Evolutionary conservation across 2,888 invertebrate species (phyloP).

Genomic region (Uloborus plumipes): DNA sequence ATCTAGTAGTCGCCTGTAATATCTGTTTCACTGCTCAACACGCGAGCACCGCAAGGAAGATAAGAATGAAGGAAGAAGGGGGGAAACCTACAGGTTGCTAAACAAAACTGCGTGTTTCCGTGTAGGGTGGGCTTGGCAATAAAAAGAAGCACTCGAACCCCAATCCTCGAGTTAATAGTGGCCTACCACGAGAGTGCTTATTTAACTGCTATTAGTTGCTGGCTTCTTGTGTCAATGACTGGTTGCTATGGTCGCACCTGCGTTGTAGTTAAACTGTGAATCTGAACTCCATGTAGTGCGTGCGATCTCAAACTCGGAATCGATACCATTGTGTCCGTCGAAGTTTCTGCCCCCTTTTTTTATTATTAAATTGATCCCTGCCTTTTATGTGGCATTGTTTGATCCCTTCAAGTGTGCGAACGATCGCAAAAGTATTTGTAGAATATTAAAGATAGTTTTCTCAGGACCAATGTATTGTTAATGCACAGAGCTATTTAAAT

Average conservation of each 20-base stretch:
- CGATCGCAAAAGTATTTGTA: too few species aligned
- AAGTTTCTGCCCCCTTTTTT: conserved; percentile 4
- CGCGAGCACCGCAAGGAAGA: too few species aligned
- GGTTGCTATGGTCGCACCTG: conserved; percentile 49
- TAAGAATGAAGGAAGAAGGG: too few species aligned
- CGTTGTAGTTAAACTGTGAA: conserved; percentile 4
- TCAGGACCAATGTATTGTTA: too few species aligned
- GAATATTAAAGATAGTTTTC: too few species aligned
- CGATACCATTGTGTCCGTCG: background rate
- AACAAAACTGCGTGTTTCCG: conserved; percentile 38
- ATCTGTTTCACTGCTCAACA: too few species aligned
- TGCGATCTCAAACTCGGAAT: conserved; percentile 1
- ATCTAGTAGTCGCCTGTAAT: too few species aligned
- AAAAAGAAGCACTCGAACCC: conserved; percentile 16
- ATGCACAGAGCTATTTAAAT: too few species aligned
- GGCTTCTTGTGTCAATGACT: conserved; percentile 30
- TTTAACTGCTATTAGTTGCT: conserved; percentile 51
- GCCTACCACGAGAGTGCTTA: conserved; percentile 46
- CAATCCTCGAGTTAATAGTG: conserved; percentile 45
- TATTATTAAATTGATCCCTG: background rate
- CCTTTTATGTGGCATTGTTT: too few species aligned
- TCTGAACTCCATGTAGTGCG: conserved; percentile 11
- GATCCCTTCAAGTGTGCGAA: too few species aligned
- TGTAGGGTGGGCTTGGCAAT: background rate
- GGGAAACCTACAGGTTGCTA: conserved; percentile 40